Evolutionary conservation across 2,113 vertebrate species (phyloP).

Genomic region (Mobula birostris): DNA sequence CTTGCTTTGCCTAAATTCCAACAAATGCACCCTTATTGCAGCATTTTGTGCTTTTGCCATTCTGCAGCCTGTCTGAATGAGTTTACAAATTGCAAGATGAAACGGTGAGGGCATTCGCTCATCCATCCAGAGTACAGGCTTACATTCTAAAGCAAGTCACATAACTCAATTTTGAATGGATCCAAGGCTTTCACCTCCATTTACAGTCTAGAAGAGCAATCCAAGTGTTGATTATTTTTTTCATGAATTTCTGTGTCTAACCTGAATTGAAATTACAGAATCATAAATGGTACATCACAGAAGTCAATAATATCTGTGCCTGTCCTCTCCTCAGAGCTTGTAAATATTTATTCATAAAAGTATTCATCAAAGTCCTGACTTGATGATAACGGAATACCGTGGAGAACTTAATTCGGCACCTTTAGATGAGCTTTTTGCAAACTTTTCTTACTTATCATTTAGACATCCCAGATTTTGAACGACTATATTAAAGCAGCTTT

Average conservation of each 20-base stretch:
- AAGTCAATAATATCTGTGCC: not conserved
- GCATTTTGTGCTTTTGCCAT: not conserved
- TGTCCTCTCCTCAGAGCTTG: not conserved
- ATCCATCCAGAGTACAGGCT: not conserved
- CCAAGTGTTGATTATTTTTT: not conserved
- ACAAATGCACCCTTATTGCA: not conserved
- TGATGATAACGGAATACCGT: too few relatives aligned
- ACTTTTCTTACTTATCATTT: too few relatives aligned
- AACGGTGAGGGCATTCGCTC: not conserved
- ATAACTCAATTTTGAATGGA: not conserved
- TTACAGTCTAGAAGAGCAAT: not conserved
- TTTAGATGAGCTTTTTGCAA: too few relatives aligned
- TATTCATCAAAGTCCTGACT: not conserved
- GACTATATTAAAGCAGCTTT: too few relatives aligned
- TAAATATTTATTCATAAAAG: not conserved
- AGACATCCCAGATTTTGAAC: too few relatives aligned
- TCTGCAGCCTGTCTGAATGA: not conserved
- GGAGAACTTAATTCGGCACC: too few relatives aligned
- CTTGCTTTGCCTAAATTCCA: not conserved
- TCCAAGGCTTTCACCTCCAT: not conserved
- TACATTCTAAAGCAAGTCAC: not conserved
- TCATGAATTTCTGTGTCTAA: not conserved
- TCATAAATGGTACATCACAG: too few relatives aligned
- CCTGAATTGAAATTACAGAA: not conserved
- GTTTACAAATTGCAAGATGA: not conserved